phyloP scores from a whole-genome alignment of 2,797 vertebrate genomes.

The Sebastes taczanowskii region DNA sequence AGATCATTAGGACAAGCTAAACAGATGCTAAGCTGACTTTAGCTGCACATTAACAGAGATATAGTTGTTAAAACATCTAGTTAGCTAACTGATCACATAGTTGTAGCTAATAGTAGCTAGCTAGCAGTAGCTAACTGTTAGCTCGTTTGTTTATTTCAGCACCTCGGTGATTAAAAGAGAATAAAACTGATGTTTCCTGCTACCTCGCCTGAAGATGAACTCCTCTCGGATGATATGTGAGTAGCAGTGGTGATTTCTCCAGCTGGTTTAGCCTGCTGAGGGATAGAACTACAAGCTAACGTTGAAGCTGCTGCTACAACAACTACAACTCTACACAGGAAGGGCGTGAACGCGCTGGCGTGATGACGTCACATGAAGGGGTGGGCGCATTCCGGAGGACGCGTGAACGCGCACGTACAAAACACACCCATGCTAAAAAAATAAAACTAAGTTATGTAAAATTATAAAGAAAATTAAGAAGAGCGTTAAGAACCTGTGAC shows the following conservation, averaged over 20 bases:
- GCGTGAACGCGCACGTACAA: not conserved
- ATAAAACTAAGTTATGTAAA: not conserved
- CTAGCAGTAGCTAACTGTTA: conserved; percentile 57
- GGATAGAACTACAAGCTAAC: conserved; percentile 59
- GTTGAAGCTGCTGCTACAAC: not conserved
- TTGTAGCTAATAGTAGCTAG: conserved; percentile 54
- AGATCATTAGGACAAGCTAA: not conserved
- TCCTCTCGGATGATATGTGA: conserved; percentile 10
- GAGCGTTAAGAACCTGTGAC: not conserved
- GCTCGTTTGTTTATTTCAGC: conserved; percentile 38
- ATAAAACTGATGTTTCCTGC: not conserved
- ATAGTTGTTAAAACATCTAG: not conserved
- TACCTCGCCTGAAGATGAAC: conserved; percentile 49
- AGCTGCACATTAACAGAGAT: not conserved
- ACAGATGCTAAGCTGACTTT: not conserved
- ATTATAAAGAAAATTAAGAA: not conserved
- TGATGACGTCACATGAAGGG: conserved; percentile 23
- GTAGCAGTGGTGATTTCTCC: conserved; percentile 14
- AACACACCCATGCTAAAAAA: not conserved
- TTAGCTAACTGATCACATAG: conserved; percentile 20
- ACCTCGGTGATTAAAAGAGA: not conserved
- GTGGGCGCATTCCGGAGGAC: conserved; percentile 22
- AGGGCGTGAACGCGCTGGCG: conserved; percentile 4
- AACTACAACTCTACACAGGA: conserved; percentile 60
- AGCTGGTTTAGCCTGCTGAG: conserved; percentile 48